These are phyloP conservation scores for Albula glossodonta DNA, from an alignment of 2,113 vertebrate species.

Conservation along the genomic window DNA sequence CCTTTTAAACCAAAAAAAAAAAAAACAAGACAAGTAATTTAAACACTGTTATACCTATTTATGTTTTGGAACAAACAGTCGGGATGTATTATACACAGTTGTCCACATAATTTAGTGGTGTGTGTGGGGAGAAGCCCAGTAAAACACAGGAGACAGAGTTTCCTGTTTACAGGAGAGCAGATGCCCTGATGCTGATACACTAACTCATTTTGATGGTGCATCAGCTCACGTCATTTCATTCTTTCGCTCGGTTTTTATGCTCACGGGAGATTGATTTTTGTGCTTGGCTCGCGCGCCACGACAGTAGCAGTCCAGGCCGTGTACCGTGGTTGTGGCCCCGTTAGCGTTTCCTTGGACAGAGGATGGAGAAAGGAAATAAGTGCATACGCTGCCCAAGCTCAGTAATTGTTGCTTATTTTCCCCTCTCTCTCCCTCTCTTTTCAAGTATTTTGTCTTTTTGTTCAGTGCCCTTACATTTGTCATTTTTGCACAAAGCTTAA, in stretches of 20 bases:
- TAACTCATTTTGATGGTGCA: constrained; percentile 28
- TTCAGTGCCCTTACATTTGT: background rate
- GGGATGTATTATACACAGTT: constrained; percentile 78
- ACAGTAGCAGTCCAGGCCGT: no score
- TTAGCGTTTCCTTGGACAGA: background rate
- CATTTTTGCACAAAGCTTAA: background rate
- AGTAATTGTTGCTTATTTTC: background rate
- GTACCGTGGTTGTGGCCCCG: no score
- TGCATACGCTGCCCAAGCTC: background rate
- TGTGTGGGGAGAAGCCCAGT: constrained; percentile 75
- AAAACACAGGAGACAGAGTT: constrained; percentile 53
- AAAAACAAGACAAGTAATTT: constrained; percentile 65
- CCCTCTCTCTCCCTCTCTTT: background rate
- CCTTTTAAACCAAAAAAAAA: constrained; percentile 45
- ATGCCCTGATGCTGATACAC: constrained; percentile 15
- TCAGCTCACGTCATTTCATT: constrained; percentile 16
- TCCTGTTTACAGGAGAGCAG: constrained; percentile 51
- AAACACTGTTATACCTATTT: constrained; percentile 80
- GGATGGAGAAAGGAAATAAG: background rate
- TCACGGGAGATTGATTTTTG: constrained; percentile 35
- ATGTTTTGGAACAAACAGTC: constrained; percentile 80
- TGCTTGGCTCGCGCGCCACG: background rate
- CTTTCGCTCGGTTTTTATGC: background rate
- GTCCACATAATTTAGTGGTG: constrained; percentile 80
- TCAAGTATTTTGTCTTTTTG: background rate